phyloP scores from a whole-genome alignment of 2,113 vertebrate genomes.

The Casuarius casuarius region DNA sequence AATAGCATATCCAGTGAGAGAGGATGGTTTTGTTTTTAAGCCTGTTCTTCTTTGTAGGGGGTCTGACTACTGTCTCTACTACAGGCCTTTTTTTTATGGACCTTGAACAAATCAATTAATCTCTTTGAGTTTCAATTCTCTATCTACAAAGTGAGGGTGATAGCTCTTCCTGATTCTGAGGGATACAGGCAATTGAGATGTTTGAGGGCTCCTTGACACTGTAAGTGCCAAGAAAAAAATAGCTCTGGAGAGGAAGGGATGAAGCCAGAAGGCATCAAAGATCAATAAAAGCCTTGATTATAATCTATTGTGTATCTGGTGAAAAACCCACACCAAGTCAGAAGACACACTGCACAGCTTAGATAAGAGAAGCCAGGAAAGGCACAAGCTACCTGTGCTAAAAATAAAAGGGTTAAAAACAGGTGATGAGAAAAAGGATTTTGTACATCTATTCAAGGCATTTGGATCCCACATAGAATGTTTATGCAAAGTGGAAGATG shows the following conservation, averaged over 20 bases:
- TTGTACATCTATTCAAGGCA: background rate
- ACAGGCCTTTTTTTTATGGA: background rate
- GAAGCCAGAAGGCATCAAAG: background rate
- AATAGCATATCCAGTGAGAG: background rate
- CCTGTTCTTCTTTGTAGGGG: background rate
- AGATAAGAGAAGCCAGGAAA: background rate
- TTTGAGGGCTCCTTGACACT: background rate
- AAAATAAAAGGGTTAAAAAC: background rate
- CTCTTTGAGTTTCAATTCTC: background rate
- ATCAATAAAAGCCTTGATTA: background rate
- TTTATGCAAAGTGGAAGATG: background rate
- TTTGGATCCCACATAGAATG: background rate
- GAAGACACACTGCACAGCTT: background rate
- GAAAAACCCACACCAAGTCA: background rate
- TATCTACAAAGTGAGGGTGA: background rate
- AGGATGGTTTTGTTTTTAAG: slow-evolving; percentile 29
- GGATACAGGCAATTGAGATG: background rate
- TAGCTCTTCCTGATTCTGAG: background rate
- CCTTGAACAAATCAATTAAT: background rate
- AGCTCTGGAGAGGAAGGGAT: background rate
- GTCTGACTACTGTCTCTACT: background rate
- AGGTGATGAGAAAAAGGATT: background rate
- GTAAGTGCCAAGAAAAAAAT: background rate
- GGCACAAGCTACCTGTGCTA: background rate
- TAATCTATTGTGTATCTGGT: background rate